Base-by-base conservation (phyloP, 2,797 vertebrate genomes). In the Pseudomugil tenellus region DNA sequence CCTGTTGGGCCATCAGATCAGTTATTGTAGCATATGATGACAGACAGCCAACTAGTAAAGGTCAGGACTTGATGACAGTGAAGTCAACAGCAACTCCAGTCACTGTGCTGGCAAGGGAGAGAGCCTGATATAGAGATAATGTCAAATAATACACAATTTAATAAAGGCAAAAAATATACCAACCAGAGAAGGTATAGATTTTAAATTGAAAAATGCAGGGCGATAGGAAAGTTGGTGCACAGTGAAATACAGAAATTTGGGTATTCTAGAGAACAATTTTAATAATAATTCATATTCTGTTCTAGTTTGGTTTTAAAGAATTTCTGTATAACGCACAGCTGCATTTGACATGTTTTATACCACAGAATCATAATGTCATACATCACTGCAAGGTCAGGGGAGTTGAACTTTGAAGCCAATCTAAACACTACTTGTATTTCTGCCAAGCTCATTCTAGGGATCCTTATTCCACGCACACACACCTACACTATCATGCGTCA, bases 1-100 rank as follows among this genome's bases (percentile, higher is more conserved):
- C 53, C 67, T 31, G 53, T 9, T 4, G 63, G 72, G 76, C 72
- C 79, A 81, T 85, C 84, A 87, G 85, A 81, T 85, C 84, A 87
- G 85, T 84, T 41, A 17, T 16, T 41, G 39, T 80, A 74, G 72
- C 57, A 59, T 73, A 77, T 78, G 83, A 89, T 83, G 81, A 70
- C 81, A 72, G 29, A 56, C 66, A 68, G 82, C 89, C 73, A 28
- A 62, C 80, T 76, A 75, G 72, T 58, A 32, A 83, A 88, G 90
- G 88, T 91, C 89, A 84, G 39, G 63, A 46, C 62, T 75, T 17
- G 39, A 54, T 67, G 70, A 48, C 79, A 72, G 51, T 1, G 35
- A 77, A 75, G 83, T 63, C 75, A 83, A 61, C 67, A 70, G 39
- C 62, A 66, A 71, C 76, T 58, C 16, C 34, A 32, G 77, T 70